Evolutionary conservation across 2,888 invertebrate species (phyloP).

Genomic region (Bellardia bayeri): DNA sequence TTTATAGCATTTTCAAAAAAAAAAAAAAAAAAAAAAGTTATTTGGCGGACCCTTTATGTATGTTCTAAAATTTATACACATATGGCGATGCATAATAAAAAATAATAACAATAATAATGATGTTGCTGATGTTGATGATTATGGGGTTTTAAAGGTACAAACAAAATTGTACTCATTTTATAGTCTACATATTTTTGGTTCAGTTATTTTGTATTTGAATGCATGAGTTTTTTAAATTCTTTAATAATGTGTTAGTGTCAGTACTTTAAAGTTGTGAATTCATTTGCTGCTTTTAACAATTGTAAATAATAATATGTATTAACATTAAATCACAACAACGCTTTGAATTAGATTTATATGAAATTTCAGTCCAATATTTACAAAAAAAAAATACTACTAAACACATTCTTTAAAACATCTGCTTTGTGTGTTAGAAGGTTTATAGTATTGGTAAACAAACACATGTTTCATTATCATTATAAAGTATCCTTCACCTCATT

Average conservation of each 20-base stretch:
- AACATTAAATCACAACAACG: too few species aligned
- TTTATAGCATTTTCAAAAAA: too few species aligned
- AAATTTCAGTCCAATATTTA: too few species aligned
- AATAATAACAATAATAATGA: background rate
- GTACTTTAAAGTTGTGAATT: background rate
- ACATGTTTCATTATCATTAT: conserved; percentile 46
- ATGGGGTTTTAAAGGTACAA: conserved; percentile 27
- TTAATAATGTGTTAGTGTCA: background rate
- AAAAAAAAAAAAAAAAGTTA: too few species aligned
- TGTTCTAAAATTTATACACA: background rate
- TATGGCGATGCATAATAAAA: background rate
- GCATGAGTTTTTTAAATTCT: background rate
- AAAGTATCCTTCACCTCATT: conserved; percentile 44
- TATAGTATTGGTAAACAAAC: background rate
- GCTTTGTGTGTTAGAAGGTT: background rate
- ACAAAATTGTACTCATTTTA: conserved; percentile 20
- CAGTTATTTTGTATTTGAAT: background rate
- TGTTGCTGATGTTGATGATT: background rate
- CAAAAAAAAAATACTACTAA: background rate
- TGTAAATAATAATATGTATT: too few species aligned
- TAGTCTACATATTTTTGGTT: conserved; percentile 25
- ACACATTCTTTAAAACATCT: background rate
- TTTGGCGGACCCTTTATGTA: too few species aligned
- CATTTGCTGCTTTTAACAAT: background rate
- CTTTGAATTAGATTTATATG: too few species aligned